Evolutionary conservation across 2,888 invertebrate species (phyloP), one percentile per base, ranked within the genome.

Genomic region (Lasioglossum leucozonium): DNA sequence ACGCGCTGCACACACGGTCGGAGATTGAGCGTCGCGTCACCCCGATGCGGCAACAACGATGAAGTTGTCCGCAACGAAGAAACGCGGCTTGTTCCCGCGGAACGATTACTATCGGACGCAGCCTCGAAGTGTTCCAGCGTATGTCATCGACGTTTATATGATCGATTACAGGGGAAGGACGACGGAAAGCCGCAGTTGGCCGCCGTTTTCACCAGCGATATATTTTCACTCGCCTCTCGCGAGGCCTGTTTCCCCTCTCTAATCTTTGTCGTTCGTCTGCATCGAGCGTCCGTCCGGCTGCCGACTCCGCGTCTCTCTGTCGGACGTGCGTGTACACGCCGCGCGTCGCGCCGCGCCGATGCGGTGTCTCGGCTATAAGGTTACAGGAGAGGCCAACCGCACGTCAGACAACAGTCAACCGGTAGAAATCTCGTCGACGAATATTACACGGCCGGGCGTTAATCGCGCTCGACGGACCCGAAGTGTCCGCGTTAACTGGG

Each of bases 361-460:
- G 34, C 81, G 30, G 73, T 81, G 76, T 72, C 78, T 83, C 80
- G 86, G 87, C 89, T 90, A 88, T 89, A 86, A 88, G 87, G 89
- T 91, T 91, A 91, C 91, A 81, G 67, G 81, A 86, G 88, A 88
- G 87, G 87, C 89, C 85, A 85, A 91, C 90, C 88, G 86, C 91
- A 88, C 86, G 86, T 85, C 87, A 84, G 85, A 84, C 85, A 80
- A 87, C 88, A 90, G 83, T 84, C 91, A 82, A 91, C 87, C 87
- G 74, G 87, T 90, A 91, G 91, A 92, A 91, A 91, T 90, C 91
- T 88, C 89, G 86, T 88, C 89, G 86, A 92, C 89, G 87, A 91
- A 92, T 92, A 89, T 91, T 90, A 89, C 89, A 86, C 88, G 92
- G 88, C 90, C 62, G 87, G 89, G 90, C 88, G 91, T 91, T 90